Evolutionary conservation across 2,797 vertebrate species (phyloP).

Genomic region (Enteromius thamalakanensis): DNA sequence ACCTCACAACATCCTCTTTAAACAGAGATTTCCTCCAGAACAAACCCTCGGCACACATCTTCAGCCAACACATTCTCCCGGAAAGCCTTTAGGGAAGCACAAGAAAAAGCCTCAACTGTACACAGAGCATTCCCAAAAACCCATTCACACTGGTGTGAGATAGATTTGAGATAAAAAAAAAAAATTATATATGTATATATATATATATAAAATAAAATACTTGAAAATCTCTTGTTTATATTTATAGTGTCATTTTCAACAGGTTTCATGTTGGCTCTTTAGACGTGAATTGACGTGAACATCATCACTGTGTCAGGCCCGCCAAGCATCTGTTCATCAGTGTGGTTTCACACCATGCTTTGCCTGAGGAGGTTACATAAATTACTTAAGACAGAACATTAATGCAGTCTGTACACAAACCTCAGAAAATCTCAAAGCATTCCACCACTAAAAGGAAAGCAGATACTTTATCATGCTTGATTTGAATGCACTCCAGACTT

Average conservation of each 20-base stretch:
- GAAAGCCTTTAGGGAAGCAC: slow-evolving; percentile 40
- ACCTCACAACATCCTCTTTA: slow-evolving; percentile 57
- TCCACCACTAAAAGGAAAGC: slow-evolving; percentile 10
- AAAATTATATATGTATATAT: too few relatives aligned
- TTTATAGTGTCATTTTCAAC: slow-evolving; percentile 22
- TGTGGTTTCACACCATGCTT: slow-evolving; percentile 34
- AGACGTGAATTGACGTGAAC: slow-evolving; percentile 21
- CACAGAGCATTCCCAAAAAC: neutral
- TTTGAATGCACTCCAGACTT: neutral
- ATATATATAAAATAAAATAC: too few relatives aligned
- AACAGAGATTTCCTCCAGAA: slow-evolving; percentile 58
- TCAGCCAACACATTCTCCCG: slow-evolving; percentile 24
- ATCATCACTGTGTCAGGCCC: slow-evolving; percentile 20
- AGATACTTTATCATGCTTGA: neutral
- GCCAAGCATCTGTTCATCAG: slow-evolving; percentile 26
- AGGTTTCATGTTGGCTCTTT: slow-evolving; percentile 32
- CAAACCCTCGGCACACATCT: slow-evolving; percentile 27
- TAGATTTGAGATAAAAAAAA: neutral
- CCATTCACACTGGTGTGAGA: neutral
- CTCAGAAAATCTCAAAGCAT: slow-evolving; percentile 14
- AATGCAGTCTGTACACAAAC: slow-evolving; percentile 18
- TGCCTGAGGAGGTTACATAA: slow-evolving; percentile 4
- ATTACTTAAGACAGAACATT: slow-evolving; percentile 17
- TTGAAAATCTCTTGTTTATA: neutral
- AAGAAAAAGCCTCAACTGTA: slow-evolving; percentile 24